Conservation (phyloP, 2,113 vertebrate species). For the Ophiodon elongatus region DNA sequence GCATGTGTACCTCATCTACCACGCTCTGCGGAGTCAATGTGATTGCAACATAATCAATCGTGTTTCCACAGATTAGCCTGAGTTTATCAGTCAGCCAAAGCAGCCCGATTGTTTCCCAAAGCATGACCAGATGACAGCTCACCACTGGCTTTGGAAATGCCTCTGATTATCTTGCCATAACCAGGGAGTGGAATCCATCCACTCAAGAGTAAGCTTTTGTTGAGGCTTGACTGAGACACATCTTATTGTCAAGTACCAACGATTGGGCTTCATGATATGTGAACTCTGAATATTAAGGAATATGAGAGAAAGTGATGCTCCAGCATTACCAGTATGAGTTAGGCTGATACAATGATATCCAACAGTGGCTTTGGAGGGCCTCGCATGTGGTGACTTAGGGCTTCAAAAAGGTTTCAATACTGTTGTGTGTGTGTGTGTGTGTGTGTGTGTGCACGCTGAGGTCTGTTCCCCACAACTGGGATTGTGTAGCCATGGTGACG, state of each 20-base stretch:
- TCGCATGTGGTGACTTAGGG: slow-evolving; percentile 36
- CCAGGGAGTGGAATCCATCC: slow-evolving; percentile 46
- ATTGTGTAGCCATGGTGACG: slow-evolving; percentile 71
- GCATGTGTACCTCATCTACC: not conserved
- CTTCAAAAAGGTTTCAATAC: slow-evolving; percentile 21
- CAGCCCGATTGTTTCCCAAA: slow-evolving; percentile 19
- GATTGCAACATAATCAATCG: slow-evolving; percentile 33
- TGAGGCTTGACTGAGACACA: slow-evolving; percentile 38
- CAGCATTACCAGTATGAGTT: slow-evolving; percentile 33
- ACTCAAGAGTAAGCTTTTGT: slow-evolving; percentile 45
- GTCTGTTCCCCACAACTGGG: slow-evolving; percentile 49
- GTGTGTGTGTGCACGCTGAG: slow-evolving; percentile 3
- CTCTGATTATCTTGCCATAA: slow-evolving; percentile 60
- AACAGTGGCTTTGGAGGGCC: slow-evolving; percentile 29
- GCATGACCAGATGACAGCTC: slow-evolving; percentile 46
- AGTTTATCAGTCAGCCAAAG: slow-evolving; percentile 40
- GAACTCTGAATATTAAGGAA: slow-evolving; percentile 47
- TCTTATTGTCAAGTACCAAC: slow-evolving; percentile 44
- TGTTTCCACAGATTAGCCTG: slow-evolving; percentile 31
- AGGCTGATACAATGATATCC: slow-evolving; percentile 45
- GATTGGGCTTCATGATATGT: slow-evolving; percentile 33
- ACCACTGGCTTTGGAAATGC: slow-evolving; percentile 39
- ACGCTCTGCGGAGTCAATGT: not conserved
- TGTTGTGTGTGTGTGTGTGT: slow-evolving; percentile 18
- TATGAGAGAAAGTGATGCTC: slow-evolving; percentile 3